Evolutionary conservation across 2,113 vertebrate species (phyloP).

Genomic region (Tor tambroides): DNA sequence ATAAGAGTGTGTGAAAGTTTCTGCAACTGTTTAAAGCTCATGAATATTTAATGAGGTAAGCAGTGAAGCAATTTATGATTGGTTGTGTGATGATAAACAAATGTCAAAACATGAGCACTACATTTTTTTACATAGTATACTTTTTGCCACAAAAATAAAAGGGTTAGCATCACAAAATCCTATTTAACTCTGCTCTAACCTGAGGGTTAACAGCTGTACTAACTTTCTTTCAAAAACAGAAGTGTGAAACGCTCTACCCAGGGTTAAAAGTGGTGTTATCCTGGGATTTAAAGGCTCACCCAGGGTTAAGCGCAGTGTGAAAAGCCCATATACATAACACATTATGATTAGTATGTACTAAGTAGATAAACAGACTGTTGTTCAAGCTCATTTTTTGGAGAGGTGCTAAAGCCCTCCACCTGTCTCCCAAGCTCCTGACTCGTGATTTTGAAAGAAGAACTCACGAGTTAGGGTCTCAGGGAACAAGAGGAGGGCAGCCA

Average conservation of each 20-base stretch:
- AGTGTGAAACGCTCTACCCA: background rate
- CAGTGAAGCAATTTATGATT: background rate
- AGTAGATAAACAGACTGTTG: background rate
- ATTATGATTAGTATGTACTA: background rate
- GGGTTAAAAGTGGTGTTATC: background rate
- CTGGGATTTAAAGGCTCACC: background rate
- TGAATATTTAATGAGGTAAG: background rate
- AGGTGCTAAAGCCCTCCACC: slow-evolving; percentile 88
- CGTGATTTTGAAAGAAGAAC: slow-evolving; percentile 87
- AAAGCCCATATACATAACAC: background rate
- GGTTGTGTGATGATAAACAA: background rate
- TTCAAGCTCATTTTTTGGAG: slow-evolving; percentile 53
- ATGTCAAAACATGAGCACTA: background rate
- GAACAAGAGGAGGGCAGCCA: slow-evolving; percentile 87
- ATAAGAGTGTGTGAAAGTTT: background rate
- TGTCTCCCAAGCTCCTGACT: slow-evolving; percentile 94
- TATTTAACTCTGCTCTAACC: background rate
- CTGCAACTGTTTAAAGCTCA: background rate
- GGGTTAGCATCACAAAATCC: background rate
- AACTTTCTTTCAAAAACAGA: background rate
- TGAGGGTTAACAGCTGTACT: background rate
- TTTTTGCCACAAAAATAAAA: background rate
- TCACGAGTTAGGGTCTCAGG: slow-evolving; percentile 98
- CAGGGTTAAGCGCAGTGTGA: background rate
- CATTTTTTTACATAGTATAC: background rate